Evolutionary conservation across 2,888 invertebrate genomes (phyloP).

Genomic region (Morpho helenor): DNA sequence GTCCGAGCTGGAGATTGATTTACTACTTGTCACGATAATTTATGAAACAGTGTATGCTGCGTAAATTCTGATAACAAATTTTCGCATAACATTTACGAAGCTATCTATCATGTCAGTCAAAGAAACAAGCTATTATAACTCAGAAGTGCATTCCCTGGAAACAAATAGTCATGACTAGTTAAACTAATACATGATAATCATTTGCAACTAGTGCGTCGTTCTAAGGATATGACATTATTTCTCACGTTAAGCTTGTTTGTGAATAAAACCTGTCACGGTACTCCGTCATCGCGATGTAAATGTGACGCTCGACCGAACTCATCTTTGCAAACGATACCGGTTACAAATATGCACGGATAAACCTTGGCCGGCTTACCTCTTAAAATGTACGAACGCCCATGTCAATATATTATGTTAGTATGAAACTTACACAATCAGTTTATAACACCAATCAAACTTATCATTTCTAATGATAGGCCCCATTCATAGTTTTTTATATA

Average conservation of each 20-base stretch:
- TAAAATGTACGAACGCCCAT: constrained; percentile 7
- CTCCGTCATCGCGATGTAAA: constrained; percentile 25
- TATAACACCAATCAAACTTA: neutral
- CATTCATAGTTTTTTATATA: no score
- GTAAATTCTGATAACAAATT: constrained; percentile 38
- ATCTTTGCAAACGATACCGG: constrained; percentile 25
- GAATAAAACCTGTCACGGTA: constrained; percentile 25
- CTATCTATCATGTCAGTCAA: constrained; percentile 25
- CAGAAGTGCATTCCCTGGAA: no score
- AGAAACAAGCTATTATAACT: constrained; percentile 13
- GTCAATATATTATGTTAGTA: constrained; percentile 9
- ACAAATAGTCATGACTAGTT: no score
- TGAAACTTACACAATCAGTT: constrained; percentile 7
- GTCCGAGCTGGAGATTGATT: constrained; percentile 32
- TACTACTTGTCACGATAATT: constrained; percentile 32
- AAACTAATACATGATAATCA: no score
- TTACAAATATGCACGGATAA: constrained; percentile 29
- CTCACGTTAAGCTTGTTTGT: constrained; percentile 18
- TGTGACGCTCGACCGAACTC: constrained; percentile 24
- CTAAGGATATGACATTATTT: constrained; percentile 19
- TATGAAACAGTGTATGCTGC: constrained; percentile 26
- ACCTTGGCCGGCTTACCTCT: constrained; percentile 44
- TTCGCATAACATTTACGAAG: constrained; percentile 42
- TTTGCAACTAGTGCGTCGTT: neutral
- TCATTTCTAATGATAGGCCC: no score